Evolutionary conservation across 1,140 invertebrate genomes (phyloP), one percentile per base, ranked within the genome.

Genomic region (Arctopsyche grandis): DNA sequence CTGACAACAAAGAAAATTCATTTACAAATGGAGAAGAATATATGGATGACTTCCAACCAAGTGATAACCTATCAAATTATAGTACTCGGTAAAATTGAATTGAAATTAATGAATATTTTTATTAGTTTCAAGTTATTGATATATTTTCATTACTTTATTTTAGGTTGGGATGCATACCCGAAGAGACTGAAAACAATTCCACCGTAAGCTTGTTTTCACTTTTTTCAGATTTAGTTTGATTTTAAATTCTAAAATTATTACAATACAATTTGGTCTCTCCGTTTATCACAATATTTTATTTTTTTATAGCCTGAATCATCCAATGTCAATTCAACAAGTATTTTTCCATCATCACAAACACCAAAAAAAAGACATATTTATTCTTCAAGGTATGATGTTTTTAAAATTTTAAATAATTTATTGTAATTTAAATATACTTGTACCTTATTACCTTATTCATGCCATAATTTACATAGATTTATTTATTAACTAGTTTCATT

Each of bases 161-260:
- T 58, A 82, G 81, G 3, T 78, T 82, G 29, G 78, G 77, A 29
- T 82, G 81, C 48, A 52, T 82, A 12, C 9, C 69, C n/a, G 81
- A 82, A 78, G 78, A 82, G 78, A 77, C 81, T 7, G 81, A 82
- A 70, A 63, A 19, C 43, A 7, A 5, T 52, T 52, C 14, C n/a
- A 19, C 56, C 9, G 66, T 73, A 22, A 78, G 69, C 29, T 71
- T 26, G 14, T 21, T 4, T 19, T 16, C 46, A 73, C 19, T n/a
- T 46, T 1, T 73, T n/a, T n/a, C n/a, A n/a, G n/a, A n/a, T n/a
- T n/a, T n/a, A n/a, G n/a, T n/a, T n/a, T n/a, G n/a, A 69, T 19
- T 69, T 29, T 38, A 1, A 26, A 10, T 69, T 69, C n/a, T n/a
- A 3, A 5, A n/a, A 22, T n/a, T 43, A 22, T 14, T 26, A 5